Percentiles rank a stretch among this genome's conserved stretches.
Conservation (phyloP, 2,113 vertebrate species). For the Alethe diademata region DNA sequence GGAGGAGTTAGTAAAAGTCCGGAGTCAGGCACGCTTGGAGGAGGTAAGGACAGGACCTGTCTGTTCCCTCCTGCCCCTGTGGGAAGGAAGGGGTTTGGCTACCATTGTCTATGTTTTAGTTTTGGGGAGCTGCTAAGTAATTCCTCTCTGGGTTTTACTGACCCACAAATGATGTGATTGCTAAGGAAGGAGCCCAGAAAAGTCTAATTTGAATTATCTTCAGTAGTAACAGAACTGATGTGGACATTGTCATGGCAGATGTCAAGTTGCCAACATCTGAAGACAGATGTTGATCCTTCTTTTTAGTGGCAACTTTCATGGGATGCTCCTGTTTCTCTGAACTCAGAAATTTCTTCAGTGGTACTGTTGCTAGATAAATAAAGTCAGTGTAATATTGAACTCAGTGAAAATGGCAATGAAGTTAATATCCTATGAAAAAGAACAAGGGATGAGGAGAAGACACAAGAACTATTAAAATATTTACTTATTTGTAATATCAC, state of each 20-base stretch:
- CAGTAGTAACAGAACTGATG: neutral
- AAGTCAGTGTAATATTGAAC: neutral
- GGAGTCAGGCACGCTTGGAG: conserved; percentile 81
- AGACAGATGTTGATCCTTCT: neutral
- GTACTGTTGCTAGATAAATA: neutral
- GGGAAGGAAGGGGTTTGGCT: neutral
- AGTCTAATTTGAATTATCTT: neutral
- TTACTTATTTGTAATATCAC: neutral
- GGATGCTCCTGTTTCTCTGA: neutral
- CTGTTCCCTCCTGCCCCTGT: neutral
- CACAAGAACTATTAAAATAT: neutral
- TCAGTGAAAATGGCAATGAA: neutral
- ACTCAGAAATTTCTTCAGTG: neutral
- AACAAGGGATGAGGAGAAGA: neutral
- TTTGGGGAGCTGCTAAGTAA: neutral
- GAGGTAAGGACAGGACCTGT: conserved; percentile 75
- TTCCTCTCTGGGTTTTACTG: neutral
- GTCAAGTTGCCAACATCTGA: neutral
- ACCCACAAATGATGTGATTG: neutral
- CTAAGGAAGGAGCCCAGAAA: neutral
- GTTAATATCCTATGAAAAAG: neutral
- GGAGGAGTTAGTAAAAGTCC: conserved; percentile 83
- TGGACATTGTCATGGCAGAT: neutral
- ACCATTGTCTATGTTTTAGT: neutral
- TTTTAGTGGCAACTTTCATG: neutral